Conservation (phyloP, 2,888 invertebrate genomes). For the Drosophila nigricruria region DNA sequence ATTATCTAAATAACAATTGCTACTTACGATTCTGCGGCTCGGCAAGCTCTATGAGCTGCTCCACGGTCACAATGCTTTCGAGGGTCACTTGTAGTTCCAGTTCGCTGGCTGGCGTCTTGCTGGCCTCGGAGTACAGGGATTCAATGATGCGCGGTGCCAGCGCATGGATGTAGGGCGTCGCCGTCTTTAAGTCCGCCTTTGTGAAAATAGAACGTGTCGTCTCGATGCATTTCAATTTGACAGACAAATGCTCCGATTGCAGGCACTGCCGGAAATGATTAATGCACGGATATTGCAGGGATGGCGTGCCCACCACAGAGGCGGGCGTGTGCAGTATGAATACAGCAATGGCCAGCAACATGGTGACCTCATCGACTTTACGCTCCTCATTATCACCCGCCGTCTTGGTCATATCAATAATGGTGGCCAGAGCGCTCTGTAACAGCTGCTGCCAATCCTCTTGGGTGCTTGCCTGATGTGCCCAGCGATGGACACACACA, state of each 20-base stretch:
- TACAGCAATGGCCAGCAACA: constrained; percentile 95
- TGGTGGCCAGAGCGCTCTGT: constrained; percentile 95
- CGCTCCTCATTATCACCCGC: constrained; percentile 88
- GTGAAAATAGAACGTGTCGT: constrained; percentile 91
- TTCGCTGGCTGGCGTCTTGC: constrained; percentile 88
- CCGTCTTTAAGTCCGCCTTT: constrained; percentile 89
- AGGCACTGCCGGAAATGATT: constrained; percentile 95
- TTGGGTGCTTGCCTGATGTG: constrained; percentile 87
- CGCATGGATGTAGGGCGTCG: constrained; percentile 92
- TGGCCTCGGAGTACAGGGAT: constrained; percentile 89
- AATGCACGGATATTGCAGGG: constrained; percentile 95
- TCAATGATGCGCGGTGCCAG: constrained; percentile 92
- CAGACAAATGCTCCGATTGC: constrained; percentile 88
- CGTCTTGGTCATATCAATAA: constrained; percentile 95
- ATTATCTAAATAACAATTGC: not conserved
- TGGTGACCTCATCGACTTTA: constrained; percentile 93
- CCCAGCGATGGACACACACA: constrained; percentile 89
- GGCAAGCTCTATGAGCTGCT: constrained; percentile 90
- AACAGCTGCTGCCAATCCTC: constrained; percentile 92
- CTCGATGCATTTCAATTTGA: constrained; percentile 92
- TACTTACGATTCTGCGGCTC: constrained; percentile 92
- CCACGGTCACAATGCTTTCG: constrained; percentile 91
- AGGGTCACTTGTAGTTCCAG: constrained; percentile 90
- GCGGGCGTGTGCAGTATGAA: constrained; percentile 94
- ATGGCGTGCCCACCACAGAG: constrained; percentile 91